A percentile compares a stretch with the other conserved stretches of the same genome.
phyloP scores from a whole-genome alignment of 2,888 invertebrate species.

The Noctua comes region DNA sequence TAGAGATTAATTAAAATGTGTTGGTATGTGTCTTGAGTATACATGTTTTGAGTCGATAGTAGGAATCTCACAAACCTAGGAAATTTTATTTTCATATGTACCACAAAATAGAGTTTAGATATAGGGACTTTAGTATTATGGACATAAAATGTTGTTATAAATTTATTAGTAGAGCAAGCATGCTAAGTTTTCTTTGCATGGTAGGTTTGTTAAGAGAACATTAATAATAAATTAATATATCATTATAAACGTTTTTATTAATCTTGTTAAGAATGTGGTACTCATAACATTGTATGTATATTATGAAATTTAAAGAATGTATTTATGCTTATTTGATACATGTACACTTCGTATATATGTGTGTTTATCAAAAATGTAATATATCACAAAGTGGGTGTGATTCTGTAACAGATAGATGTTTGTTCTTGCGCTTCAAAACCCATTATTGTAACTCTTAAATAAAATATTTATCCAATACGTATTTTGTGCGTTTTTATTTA shows the following conservation, averaged over 20 bases:
- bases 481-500: constrained; percentile 72
- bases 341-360: constrained; percentile 76
- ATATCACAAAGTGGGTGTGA: constrained; percentile 81
- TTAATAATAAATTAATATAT: constrained; percentile 83
- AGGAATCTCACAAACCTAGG: constrained; percentile 78
- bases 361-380: constrained; percentile 80
- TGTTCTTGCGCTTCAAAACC: constrained; percentile 85
- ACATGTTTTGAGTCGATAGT: constrained; percentile 70
- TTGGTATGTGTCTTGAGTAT: constrained; percentile 62
- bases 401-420: constrained; percentile 83
- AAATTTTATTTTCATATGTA: constrained; percentile 76
- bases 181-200: constrained; percentile 86
- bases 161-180: constrained; percentile 79
- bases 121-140: constrained; percentile 81
- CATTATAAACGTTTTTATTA: constrained; percentile 79
- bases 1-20: constrained; percentile 59
- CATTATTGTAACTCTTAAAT: constrained; percentile 88
- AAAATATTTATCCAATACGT: constrained; percentile 89
- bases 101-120: constrained; percentile 74
- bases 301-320: constrained; percentile 81
- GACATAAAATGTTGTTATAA: constrained; percentile 86
- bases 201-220: constrained; percentile 81
- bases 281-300: constrained; percentile 83
- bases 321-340: constrained; percentile 78
- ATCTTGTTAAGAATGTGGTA: constrained; percentile 82